Evolutionary conservation across 1,140 invertebrate species (phyloP).

Genomic region (Bombus cullumanus): DNA sequence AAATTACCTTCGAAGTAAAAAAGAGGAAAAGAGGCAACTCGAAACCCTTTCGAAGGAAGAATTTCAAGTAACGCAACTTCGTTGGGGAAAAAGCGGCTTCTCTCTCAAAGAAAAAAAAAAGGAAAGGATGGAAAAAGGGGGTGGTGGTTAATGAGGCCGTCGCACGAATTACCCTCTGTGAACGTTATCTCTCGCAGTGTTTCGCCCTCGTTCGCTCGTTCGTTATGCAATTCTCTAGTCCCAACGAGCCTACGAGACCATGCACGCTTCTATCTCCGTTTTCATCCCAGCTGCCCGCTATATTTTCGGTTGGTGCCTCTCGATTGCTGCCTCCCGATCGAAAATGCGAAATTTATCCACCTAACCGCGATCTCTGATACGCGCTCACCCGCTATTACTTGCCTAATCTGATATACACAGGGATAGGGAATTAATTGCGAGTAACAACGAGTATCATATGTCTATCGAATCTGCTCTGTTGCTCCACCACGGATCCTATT

Average conservation of each 20-base stretch:
- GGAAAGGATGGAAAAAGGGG: neutral
- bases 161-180: conserved; percentile 66
- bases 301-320: neutral
- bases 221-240: conserved; percentile 37
- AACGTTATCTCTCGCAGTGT: conserved; percentile 61
- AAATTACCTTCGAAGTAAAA: conserved; percentile 6
- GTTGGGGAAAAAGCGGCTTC: neutral
- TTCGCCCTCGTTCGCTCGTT: conserved; percentile 61
- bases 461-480: neutral
- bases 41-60: conserved; percentile 4
- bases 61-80: conserved; percentile 8
- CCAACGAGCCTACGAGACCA: neutral
- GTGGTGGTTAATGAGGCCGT: conserved; percentile 65
- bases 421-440: conserved; percentile 24
- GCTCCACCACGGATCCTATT: no score
- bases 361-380: conserved; percentile 24
- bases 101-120: neutral
- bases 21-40: neutral
- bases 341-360: conserved; percentile 25
- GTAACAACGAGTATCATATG: neutral
- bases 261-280: neutral
- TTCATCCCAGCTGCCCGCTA: no score
- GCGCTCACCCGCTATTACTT: neutral
- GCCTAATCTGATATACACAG: conserved; percentile 40
- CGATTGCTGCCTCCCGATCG: neutral